Conservation (phyloP, 2,113 vertebrate genomes). For the Sinocyclocheilus rhinocerous region DNA sequence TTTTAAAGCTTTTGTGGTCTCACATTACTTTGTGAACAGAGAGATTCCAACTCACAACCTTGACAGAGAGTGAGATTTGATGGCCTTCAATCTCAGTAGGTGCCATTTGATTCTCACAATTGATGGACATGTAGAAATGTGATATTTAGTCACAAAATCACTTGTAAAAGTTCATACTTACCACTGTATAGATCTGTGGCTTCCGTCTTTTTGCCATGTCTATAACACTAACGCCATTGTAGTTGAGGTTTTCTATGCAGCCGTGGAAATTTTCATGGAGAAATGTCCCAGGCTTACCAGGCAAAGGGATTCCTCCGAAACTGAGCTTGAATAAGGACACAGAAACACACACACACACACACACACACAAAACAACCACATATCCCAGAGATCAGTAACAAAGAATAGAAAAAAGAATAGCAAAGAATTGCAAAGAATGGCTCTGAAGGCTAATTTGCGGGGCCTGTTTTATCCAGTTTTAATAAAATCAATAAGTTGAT, state of each 20-base stretch:
- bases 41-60: not conserved
- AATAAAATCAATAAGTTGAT: not conserved
- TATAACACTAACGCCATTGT: slow-evolving; percentile 86
- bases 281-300: slow-evolving; percentile 87
- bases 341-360: slow-evolving; percentile 40
- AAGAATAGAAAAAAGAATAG: not conserved
- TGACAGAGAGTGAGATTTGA: slow-evolving; percentile 2
- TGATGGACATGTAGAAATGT: not conserved
- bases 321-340: slow-evolving; percentile 82
- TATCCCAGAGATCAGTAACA: slow-evolving; percentile 43
- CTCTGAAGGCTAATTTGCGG: not conserved
- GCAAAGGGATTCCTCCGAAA: slow-evolving; percentile 89
- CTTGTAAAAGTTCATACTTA: slow-evolving; percentile 61
- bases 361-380: slow-evolving; percentile 11
- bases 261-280: slow-evolving; percentile 88
- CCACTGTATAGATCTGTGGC: slow-evolving; percentile 89
- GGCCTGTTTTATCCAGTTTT: not conserved
- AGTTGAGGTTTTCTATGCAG: slow-evolving; percentile 89
- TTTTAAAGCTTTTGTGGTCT: not conserved
- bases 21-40: not conserved
- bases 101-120: not conserved
- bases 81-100: not conserved
- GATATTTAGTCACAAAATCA: not conserved
- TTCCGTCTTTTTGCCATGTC: slow-evolving; percentile 88
- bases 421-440: not conserved